These are phyloP conservation scores for Euphydryas editha DNA, from an alignment of 2,888 invertebrate species.

Conservation along the genomic window DNA sequence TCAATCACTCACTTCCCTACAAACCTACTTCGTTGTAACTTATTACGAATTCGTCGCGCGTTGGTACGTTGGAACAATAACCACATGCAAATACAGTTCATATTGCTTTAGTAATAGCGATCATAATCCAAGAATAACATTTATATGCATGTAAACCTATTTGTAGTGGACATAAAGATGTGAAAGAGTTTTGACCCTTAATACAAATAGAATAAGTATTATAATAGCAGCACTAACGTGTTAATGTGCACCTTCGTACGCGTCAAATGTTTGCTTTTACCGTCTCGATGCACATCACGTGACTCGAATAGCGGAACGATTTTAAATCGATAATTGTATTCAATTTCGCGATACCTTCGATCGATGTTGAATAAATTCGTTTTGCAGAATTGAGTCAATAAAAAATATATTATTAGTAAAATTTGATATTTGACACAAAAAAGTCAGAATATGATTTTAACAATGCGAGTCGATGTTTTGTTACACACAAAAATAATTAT, in stretches of 20 bases:
- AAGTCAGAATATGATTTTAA: background rate
- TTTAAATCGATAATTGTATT: conserved; percentile 48
- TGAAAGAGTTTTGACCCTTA: conserved; percentile 20
- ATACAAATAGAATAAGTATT: background rate
- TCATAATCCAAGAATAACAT: conserved; percentile 2
- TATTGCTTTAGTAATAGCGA: background rate
- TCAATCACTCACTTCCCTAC: conserved; percentile 40
- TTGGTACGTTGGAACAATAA: conserved; percentile 10
- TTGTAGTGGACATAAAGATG: background rate
- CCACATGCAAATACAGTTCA: conserved; percentile 14
- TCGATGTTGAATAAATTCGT: conserved; percentile 32
- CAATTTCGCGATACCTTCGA: conserved; percentile 34
- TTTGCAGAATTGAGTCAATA: conserved; percentile 6
- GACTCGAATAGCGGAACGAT: conserved; percentile 44
- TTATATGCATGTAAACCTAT: background rate
- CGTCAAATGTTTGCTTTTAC: conserved; percentile 38
- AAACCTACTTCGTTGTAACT: conserved; percentile 42
- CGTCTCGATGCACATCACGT: conserved; percentile 40
- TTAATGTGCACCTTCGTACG: conserved; percentile 22
- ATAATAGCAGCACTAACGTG: conserved; percentile 4
- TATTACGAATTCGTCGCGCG: conserved; percentile 47
- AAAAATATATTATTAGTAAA: background rate
- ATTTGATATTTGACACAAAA: background rate
- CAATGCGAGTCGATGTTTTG: no score
- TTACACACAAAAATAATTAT: no score